Evolutionary conservation across 35 echinoderm and acorn worm genomes (phyloP), one percentile per base, ranked within the genome.

Genomic region (Holothuria glaberrima): DNA sequence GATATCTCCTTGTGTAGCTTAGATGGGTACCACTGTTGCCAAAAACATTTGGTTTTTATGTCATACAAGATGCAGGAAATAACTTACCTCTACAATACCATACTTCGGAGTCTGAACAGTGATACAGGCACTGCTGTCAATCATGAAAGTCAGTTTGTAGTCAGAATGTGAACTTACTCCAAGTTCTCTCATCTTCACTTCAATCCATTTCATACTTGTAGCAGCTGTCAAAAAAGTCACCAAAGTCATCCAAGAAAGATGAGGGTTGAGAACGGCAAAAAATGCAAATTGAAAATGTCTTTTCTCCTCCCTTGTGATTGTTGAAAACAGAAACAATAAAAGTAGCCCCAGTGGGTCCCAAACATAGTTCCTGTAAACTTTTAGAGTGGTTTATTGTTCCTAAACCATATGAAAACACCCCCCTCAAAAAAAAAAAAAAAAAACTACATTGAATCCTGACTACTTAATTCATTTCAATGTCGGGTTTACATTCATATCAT

Each of bases 121-220:
- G 45, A 98, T 94, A 71, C 94, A 94, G 58, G 93, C 96, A 50
- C 80, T 41, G 77, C 96, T 98, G 88, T 98, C 96, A 28, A 93
- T 67, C 86, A 94, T 94, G 90, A 98, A 98, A 5, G 91, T 87
- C 24, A 98, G 17, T 68, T 94, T 98, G 86, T 98, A 98, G 71
- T 98, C 91, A 19, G 90, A 22, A 56, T 97, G 88, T 5, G 67
- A 82, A 59, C 83, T 86, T 9, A 97, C 95, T 68, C 95, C 95
- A 30, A 97, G 59, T 30, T 97, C 95, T 52, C 87, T 89, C 95
- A 97, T 97, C 90, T 97, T 97, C 0, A 93, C 95, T 56, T 97
- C 92, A 61, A 97, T 97, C 95, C 95, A 97, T 62, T 97, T 97
- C 95, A 97, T 97, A 44, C 91, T 92, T 2, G 95, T 97, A 64